phyloP scores from a whole-genome alignment of 2,113 vertebrate species.

The Oreotrochilus melanogaster region DNA sequence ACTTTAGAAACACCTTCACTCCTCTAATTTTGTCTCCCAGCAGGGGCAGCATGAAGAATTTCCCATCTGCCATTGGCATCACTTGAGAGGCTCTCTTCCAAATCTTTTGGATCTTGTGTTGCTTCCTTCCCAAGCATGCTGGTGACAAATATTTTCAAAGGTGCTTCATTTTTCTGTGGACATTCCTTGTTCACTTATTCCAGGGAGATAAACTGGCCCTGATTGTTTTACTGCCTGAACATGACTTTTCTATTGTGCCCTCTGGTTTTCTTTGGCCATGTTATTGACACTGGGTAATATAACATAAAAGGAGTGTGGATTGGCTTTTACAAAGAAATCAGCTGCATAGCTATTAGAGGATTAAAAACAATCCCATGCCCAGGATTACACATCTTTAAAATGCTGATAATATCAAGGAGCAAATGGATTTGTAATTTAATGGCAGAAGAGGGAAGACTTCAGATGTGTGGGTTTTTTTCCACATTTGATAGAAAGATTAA shows the following conservation, averaged over 20 bases:
- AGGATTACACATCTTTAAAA: conserved; percentile 48
- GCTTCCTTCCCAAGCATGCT: background rate
- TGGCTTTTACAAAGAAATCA: conserved; percentile 79
- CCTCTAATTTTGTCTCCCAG: background rate
- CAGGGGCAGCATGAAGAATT: background rate
- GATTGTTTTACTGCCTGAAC: conserved; percentile 37
- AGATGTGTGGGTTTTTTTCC: background rate
- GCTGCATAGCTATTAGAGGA: conserved; percentile 50
- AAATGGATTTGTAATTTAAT: conserved; percentile 60
- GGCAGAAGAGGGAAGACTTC: background rate
- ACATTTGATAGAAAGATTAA: conserved; percentile 41
- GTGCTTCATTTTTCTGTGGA: background rate
- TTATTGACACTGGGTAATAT: conserved; percentile 58
- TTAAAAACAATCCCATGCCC: conserved; percentile 56
- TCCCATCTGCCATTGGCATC: background rate
- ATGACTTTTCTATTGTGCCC: background rate
- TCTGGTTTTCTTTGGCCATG: conserved; percentile 29
- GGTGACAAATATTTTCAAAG: background rate
- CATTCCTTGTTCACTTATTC: background rate
- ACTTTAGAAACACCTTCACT: background rate
- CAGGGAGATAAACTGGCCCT: conserved; percentile 26
- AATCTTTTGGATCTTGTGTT: background rate
- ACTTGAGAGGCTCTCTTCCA: background rate
- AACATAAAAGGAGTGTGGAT: conserved; percentile 64
- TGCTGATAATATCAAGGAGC: conserved; percentile 54